Evolutionary conservation across 2,888 invertebrate species (phyloP), one percentile per base, ranked within the genome.

Genomic region (Myopa tessellatipennis): DNA sequence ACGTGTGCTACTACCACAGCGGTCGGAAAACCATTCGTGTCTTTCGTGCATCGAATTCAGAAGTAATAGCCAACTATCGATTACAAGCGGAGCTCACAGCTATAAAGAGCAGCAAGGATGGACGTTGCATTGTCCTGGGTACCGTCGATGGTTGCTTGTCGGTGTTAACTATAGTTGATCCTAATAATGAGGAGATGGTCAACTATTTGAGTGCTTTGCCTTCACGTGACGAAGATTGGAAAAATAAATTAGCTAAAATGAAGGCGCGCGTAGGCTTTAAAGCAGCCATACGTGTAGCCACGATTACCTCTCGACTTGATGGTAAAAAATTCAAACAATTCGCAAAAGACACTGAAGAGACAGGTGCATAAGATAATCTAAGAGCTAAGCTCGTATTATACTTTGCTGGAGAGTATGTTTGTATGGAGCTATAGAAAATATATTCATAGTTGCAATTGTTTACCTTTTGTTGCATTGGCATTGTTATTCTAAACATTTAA

Each of bases 1-100:
- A 99, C 84, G 98, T 98, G 3, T 92, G 98, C 72, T 99, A 99
- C 87, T 99, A 99, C 85, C 98, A 99, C 87, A 96, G 97, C 82
- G 98, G 98, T 0, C 93, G 95, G 84, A 96, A 98, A 89, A 98
- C 98, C 0, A 91, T 99, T 76, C 91, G 98, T 79, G 95, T 98
- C 0, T 98, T 98, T 88, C 93, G 96, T 93, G 95, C 97, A 14
- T 89, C 92, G 0, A 98, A 99, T 86, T 97, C 97, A 0, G 93
- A 94, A 86, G 93, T 96, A 90, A 94, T 99, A 81, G 98, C 98
- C 0, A 98, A 98, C 88, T 98, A 96, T 87, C 91, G 96, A 50
- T 94, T 97, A 0, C 96, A 96, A 82, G 96, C 97, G 0, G 97
- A 97, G 88, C 91, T 97, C 80, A 96, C 95, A 3, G 95, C 95